phyloP scores from a whole-genome alignment of 1,140 invertebrate species.

The Vollenhovia emeryi region DNA sequence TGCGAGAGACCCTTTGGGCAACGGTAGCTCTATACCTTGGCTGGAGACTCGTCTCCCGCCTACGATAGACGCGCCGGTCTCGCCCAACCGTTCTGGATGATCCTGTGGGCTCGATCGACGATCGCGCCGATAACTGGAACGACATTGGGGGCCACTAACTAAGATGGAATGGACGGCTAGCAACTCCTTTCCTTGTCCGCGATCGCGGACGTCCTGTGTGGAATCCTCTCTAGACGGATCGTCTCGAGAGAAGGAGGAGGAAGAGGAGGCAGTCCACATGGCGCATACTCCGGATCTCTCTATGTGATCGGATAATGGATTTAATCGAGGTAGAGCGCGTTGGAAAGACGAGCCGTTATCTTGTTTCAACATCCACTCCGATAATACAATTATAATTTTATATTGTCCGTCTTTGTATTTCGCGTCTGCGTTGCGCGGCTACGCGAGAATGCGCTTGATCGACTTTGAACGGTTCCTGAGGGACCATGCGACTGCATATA shows the following conservation, averaged over 20 bases:
- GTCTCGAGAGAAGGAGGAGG: not conserved
- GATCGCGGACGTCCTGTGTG: constrained; percentile 8
- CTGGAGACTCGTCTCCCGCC: constrained; percentile 83
- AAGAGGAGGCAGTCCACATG: not conserved
- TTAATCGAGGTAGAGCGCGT: constrained; percentile 39
- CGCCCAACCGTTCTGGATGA: constrained; percentile 8
- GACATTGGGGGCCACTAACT: not conserved
- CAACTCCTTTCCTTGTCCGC: constrained; percentile 2
- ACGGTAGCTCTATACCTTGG: constrained; percentile 84
- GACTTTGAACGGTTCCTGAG: constrained; percentile 8
- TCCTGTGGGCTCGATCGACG: not conserved
- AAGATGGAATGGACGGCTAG: constrained; percentile 2
- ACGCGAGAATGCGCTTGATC: constrained; percentile 58
- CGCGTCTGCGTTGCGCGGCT: constrained; percentile 1
- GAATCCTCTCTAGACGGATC: constrained; percentile 25
- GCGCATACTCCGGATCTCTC: not conserved
- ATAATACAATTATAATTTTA: constrained; percentile 58
- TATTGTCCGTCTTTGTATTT: constrained; percentile 46
- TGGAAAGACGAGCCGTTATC: not conserved
- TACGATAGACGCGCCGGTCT: constrained; percentile 80
- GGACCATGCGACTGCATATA: constrained; percentile 26
- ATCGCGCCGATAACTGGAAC: constrained; percentile 27
- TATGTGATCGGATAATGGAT: constrained; percentile 37
- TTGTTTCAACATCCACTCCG: constrained; percentile 15
- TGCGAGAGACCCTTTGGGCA: constrained; percentile 84